Evolutionary conservation across 2,888 invertebrate genomes (phyloP).

Genomic region (Agrenia bidenticulata): DNA sequence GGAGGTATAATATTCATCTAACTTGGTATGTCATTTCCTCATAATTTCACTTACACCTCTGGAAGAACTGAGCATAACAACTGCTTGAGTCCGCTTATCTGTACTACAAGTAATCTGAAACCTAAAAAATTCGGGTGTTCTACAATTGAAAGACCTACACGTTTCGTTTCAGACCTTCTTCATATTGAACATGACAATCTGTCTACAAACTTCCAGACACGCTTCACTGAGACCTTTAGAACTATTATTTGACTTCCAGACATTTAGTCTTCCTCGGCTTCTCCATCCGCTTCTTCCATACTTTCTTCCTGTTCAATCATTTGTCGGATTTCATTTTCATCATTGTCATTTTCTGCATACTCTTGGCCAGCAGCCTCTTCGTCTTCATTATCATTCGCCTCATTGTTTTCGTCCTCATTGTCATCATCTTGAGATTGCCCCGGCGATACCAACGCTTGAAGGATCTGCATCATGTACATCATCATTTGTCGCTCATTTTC

Average conservation of each 20-base stretch:
- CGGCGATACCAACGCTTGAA: constrained; percentile 52
- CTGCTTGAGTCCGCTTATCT: background rate
- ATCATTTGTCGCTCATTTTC: constrained; percentile 53
- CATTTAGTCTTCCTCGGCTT: constrained; percentile 31
- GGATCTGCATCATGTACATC: constrained; percentile 51
- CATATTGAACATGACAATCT: too few relatives aligned
- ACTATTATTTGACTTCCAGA: too few relatives aligned
- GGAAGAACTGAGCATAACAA: constrained; percentile 17
- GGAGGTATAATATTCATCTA: background rate
- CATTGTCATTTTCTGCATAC: constrained; percentile 32
- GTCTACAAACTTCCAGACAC: too few relatives aligned
- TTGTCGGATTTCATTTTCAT: constrained; percentile 42
- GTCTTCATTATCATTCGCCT: constrained; percentile 31
- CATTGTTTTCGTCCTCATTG: constrained; percentile 42
- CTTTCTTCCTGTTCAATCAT: constrained; percentile 43
- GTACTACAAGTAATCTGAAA: background rate
- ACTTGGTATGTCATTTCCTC: constrained; percentile 12
- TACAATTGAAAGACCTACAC: constrained; percentile 14
- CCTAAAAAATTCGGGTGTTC: constrained; percentile 10
- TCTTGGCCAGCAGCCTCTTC: constrained; percentile 33
- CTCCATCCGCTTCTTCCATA: constrained; percentile 30
- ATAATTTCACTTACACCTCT: constrained; percentile 16
- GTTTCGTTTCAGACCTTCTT: constrained; percentile 3
- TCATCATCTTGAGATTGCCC: constrained; percentile 38
- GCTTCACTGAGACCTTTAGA: too few relatives aligned